A percentile compares a stretch with the other conserved stretches of the same genome.
Evolutionary conservation across 2,797 vertebrate species (phyloP).

Genomic region (Bovichtus variegatus): DNA sequence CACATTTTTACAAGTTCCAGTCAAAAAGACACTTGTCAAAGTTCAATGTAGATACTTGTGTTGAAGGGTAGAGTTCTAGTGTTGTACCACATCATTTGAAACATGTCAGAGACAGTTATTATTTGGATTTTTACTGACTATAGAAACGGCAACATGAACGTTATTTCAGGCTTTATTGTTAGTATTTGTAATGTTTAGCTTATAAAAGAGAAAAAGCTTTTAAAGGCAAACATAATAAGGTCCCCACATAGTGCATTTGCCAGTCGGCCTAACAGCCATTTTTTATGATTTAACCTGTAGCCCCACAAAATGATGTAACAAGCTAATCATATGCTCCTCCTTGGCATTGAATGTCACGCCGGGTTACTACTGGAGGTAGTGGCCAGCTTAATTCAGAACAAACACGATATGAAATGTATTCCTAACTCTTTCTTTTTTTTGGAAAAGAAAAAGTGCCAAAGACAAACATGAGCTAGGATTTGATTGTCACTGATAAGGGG

Average conservation of each 20-base stretch:
- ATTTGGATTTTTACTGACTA: no score
- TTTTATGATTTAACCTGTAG: not conserved
- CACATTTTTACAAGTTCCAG: not conserved
- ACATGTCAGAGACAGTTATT: not conserved
- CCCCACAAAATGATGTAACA: not conserved
- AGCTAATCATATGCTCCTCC: not conserved
- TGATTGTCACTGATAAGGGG: not conserved
- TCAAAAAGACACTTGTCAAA: not conserved
- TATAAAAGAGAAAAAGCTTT: not conserved
- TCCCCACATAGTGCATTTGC: not conserved
- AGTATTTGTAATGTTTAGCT: no score
- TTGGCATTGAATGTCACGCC: not conserved
- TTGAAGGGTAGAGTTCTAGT: not conserved
- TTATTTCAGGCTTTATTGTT: no score
- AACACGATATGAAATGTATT: not conserved
- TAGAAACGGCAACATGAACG: no score
- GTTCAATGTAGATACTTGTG: not conserved
- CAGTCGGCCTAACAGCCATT: no score
- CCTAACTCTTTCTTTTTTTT: not conserved
- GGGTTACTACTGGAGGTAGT: not conserved
- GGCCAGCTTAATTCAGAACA: not conserved
- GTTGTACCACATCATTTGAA: no score
- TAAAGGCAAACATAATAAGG: not conserved
- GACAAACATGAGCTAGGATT: not conserved
- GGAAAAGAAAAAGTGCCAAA: not conserved